phyloP scores from a whole-genome alignment of 2,797 vertebrate genomes.

The Gallinago solitaria region DNA sequence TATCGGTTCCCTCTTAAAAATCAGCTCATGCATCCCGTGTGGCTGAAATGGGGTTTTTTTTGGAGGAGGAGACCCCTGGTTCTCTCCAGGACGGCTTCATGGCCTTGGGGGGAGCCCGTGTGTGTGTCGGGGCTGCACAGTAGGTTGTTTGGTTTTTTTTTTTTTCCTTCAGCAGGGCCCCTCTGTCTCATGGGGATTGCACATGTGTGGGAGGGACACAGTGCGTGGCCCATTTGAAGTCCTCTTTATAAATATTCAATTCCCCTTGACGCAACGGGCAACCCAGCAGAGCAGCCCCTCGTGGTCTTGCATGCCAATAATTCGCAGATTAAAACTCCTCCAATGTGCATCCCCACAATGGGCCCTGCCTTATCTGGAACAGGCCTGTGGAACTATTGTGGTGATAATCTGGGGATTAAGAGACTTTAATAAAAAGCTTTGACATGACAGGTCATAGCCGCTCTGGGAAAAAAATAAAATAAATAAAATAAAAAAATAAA shows the following conservation, averaged over 20 bases:
- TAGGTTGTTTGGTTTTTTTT: not conserved
- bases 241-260: constrained; percentile 57
- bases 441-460: constrained; percentile 46
- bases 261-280: not conserved
- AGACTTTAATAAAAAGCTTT: constrained; percentile 67
- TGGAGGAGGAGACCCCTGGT: not conserved
- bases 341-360: constrained; percentile 41
- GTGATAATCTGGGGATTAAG: constrained; percentile 67
- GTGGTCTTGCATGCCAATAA: constrained; percentile 50
- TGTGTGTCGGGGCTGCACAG: not conserved
- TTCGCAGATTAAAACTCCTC: constrained; percentile 55
- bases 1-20: not conserved
- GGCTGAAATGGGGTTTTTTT: not conserved
- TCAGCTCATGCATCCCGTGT: not conserved
- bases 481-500: not conserved
- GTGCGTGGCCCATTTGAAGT: constrained; percentile 48
- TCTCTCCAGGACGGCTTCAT: not conserved
- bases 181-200: not conserved
- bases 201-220: constrained; percentile 6
- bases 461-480: not conserved
- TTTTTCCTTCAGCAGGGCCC: not conserved
- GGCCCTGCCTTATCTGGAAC: constrained; percentile 46
- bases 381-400: constrained; percentile 60
- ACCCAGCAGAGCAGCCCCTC: constrained; percentile 35
- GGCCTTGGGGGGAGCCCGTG: not conserved